phyloP scores from a whole-genome alignment of 2,888 invertebrate species.

The Drosophila nigricruria region DNA sequence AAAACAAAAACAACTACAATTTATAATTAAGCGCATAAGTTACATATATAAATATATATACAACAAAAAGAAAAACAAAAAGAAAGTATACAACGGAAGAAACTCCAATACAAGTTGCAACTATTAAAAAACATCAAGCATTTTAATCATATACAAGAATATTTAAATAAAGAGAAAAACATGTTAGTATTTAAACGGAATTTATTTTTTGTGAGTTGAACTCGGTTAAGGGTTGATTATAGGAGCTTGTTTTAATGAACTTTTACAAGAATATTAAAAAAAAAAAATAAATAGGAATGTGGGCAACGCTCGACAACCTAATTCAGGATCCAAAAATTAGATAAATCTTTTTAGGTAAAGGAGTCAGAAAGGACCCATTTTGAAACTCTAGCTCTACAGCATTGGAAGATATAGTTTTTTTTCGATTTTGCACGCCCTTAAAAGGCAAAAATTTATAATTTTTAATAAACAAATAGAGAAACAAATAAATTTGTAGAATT shows the following conservation, averaged over 20 bases:
- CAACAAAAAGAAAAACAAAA: conserved; percentile 21
- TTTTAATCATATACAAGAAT: conserved; percentile 78
- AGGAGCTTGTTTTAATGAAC: neutral
- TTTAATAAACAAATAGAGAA: too few species aligned
- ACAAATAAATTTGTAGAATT: too few species aligned
- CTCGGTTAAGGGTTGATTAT: neutral
- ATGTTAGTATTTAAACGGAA: conserved; percentile 68
- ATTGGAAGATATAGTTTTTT: too few species aligned
- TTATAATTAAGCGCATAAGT: conserved; percentile 62
- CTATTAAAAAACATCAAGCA: conserved; percentile 74
- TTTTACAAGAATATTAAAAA: too few species aligned
- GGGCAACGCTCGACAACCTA: too few species aligned
- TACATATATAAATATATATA: conserved; percentile 54
- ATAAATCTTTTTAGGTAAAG: too few species aligned
- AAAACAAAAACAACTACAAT: conserved; percentile 39
- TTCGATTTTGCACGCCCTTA: too few species aligned
- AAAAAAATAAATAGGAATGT: neutral
- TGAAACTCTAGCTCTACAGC: too few species aligned
- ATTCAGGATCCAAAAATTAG: too few species aligned
- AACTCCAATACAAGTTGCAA: conserved; percentile 70
- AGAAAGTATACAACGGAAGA: conserved; percentile 68
- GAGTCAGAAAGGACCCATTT: too few species aligned
- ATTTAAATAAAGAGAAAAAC: conserved; percentile 71
- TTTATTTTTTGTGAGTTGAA: neutral
- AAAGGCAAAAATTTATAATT: too few species aligned